Evolutionary conservation across 2,113 vertebrate species (phyloP).

Genomic region (Mesocricetus auratus): DNA sequence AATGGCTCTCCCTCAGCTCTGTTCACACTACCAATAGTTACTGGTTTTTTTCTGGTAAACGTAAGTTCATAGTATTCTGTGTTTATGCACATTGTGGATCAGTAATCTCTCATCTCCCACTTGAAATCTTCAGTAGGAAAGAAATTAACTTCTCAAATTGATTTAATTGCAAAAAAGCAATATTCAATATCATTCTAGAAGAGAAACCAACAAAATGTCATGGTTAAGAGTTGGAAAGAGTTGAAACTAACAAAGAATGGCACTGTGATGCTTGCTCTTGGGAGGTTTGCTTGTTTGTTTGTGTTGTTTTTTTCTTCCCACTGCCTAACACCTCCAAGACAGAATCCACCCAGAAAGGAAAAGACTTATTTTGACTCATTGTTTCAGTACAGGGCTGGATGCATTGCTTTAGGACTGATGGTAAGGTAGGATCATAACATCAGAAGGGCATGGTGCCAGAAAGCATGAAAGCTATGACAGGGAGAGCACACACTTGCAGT

Average conservation of each 20-base stretch:
- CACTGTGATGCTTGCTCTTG: not conserved
- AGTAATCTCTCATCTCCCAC: slow-evolving; percentile 7
- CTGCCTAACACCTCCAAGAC: too few species aligned
- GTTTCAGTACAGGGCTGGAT: too few species aligned
- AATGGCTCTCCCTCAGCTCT: not conserved
- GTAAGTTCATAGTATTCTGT: slow-evolving; percentile 28
- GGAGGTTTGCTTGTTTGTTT: not conserved
- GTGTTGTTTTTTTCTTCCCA: not conserved
- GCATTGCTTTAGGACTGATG: not conserved
- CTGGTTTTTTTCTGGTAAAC: not conserved
- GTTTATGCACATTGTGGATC: slow-evolving; percentile 6
- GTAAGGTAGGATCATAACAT: not conserved
- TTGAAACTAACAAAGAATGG: not conserved
- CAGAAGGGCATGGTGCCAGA: not conserved
- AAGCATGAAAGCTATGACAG: not conserved
- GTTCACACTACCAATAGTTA: not conserved
- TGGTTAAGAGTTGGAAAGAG: not conserved
- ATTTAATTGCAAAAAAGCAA: not conserved
- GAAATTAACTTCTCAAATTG: slow-evolving; percentile 22
- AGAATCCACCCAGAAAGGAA: not conserved
- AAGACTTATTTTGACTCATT: not conserved
- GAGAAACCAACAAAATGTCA: not conserved
- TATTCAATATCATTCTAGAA: not conserved
- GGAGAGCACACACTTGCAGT: not conserved
- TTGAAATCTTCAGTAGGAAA: slow-evolving; percentile 39